Percentiles rank a stretch among this genome's conserved stretches.
Evolutionary conservation across 2,888 invertebrate species (phyloP).

Genomic region (Agrotis segetum): DNA sequence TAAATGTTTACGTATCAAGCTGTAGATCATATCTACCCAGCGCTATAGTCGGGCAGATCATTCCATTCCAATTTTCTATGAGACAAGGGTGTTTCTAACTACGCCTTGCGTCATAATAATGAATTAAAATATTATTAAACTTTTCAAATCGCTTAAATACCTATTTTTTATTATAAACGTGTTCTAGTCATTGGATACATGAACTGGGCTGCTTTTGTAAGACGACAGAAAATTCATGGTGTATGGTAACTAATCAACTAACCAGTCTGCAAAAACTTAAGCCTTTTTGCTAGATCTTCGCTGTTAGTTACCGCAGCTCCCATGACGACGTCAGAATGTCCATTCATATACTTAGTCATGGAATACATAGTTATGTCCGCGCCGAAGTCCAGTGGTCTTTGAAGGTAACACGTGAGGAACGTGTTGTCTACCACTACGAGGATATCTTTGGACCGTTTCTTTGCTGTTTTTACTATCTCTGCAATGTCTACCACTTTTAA

Average conservation of each 20-base stretch:
- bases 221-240: too few species aligned
- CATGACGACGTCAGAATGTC: constrained; percentile 99
- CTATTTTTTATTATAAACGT: too few species aligned
- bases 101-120: too few species aligned
- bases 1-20: too few species aligned
- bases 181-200: too few species aligned
- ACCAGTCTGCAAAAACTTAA: constrained; percentile 36
- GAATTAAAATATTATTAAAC: too few species aligned
- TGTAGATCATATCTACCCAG: too few species aligned
- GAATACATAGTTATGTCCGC: constrained; percentile 98
- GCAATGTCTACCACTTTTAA: constrained; percentile 37
- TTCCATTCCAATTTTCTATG: too few species aligned
- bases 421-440: constrained; percentile 54
- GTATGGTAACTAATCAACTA: background rate
- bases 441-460: constrained; percentile 24
- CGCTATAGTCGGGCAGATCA: too few species aligned
- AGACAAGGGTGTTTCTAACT: too few species aligned
- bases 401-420: constrained; percentile 96
- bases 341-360: constrained; percentile 99
- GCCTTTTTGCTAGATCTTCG: constrained; percentile 91
- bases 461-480: constrained; percentile 6
- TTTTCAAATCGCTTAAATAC: too few species aligned
- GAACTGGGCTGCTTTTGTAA: too few species aligned
- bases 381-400: constrained; percentile 97
- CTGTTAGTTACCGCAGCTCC: constrained; percentile 95